phyloP scores from a whole-genome alignment of 1,140 invertebrate species.

The Drosophila parvula region DNA sequence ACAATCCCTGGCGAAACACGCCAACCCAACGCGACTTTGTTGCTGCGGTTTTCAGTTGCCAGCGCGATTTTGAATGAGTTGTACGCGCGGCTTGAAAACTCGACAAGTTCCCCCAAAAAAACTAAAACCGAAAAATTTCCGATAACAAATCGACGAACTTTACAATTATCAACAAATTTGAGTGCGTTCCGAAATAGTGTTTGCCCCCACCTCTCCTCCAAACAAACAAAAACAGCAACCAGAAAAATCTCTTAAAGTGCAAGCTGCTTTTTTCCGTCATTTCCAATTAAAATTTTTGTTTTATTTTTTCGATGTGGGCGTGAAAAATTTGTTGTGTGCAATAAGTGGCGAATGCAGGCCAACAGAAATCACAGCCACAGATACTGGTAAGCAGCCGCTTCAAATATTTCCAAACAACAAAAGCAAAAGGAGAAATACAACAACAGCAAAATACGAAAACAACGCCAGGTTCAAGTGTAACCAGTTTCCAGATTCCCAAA shows the following conservation, averaged over 20 bases:
- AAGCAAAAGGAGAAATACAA: conserved; percentile 21
- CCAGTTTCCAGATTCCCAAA: conserved; percentile 65
- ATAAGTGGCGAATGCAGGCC: conserved; percentile 74
- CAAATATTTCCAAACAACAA: conserved; percentile 63
- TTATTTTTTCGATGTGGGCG: conserved; percentile 42
- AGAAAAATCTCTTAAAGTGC: conserved; percentile 27
- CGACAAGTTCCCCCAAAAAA: conserved; percentile 24
- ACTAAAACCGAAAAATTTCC: conserved; percentile 1
- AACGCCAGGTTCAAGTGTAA: conserved; percentile 77
- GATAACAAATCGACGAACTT: conserved; percentile 3
- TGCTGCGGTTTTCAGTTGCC: conserved; percentile 79
- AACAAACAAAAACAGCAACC: not conserved
- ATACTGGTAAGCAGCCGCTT: conserved; percentile 55
- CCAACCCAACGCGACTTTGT: conserved; percentile 80
- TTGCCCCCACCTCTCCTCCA: too few relatives aligned
- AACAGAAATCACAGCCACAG: conserved; percentile 22
- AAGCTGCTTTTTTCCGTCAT: conserved; percentile 33
- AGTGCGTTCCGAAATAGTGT: not conserved
- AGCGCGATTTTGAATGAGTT: conserved; percentile 81
- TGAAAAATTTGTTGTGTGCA: conserved; percentile 67
- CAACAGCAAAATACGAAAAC: conserved; percentile 3
- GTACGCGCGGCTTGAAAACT: conserved; percentile 65
- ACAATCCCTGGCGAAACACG: conserved; percentile 76
- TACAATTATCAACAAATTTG: not conserved
- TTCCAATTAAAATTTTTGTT: conserved; percentile 29